Percentiles rank a stretch among this genome's conserved stretches.
Evolutionary conservation across 1,140 invertebrate species (phyloP).

Genomic region (Pseudobourletiella spinata): DNA sequence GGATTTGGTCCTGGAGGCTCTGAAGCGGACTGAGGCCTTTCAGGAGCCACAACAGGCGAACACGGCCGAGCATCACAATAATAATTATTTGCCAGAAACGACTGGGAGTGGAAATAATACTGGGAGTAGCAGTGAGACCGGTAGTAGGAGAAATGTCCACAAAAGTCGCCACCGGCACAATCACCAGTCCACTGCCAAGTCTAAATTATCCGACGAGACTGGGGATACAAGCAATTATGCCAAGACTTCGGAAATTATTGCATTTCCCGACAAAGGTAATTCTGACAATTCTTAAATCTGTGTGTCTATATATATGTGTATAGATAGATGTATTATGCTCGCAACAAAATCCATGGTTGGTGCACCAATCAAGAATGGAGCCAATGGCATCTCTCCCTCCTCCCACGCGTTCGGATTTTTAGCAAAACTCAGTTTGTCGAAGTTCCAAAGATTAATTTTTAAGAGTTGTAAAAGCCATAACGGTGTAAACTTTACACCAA

Average conservation of each 20-base stretch:
- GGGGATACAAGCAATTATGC: slow-evolving; percentile 52
- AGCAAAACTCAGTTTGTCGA: no score
- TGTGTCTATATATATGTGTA: no score
- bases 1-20: slow-evolving; percentile 30
- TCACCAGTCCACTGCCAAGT: no score
- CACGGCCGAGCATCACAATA: not conserved
- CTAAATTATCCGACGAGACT: not conserved
- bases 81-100: not conserved
- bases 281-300: no score
- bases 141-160: not conserved
- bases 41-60: not conserved
- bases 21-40: slow-evolving; percentile 25
- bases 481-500: no score
- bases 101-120: not conserved
- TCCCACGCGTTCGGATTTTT: no score
- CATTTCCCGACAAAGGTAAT: slow-evolving; percentile 70
- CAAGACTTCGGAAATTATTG: slow-evolving; percentile 68
- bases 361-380: no score
- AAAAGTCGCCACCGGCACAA: not conserved
- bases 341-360: no score
- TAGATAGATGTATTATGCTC: no score
- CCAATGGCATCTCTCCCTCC: no score
- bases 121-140: slow-evolving; percentile 2
- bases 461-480: no score
- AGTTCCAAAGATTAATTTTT: no score